Evolutionary conservation across 2,113 vertebrate species (phyloP), one percentile per base, ranked within the genome.

Genomic region (Myiagra hebetior): DNA sequence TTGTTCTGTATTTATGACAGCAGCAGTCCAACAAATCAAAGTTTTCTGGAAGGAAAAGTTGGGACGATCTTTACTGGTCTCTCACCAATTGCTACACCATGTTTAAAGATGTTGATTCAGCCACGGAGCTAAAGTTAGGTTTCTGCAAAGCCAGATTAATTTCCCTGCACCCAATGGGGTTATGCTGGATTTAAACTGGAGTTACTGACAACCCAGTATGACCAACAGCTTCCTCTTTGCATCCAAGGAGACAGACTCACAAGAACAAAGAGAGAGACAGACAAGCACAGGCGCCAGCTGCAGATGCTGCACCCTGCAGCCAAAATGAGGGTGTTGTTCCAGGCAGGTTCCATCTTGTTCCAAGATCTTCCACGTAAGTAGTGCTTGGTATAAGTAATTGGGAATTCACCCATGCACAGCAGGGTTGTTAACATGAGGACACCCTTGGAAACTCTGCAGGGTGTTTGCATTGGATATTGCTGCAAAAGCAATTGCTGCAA

Each of bases 301-400:
- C 73, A 52, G 95, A 86, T 94, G 95, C 79, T 81, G 76, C 70
- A 57, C 90, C 95, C 95, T 82, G 95, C 64, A 95, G 95, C 91
- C 93, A 94, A 92, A 95, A 74, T 87, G 75, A 92, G 85, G 92
- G 88, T 89, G 88, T 33, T 91, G 69, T 92, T 94, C 53, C 65
- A 87, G 88, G 90, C 96, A 96, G 73, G 95, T 56, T 94, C 79
- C 76, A 92, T 94, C 96, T 91, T 96, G 96, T 86, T 96, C 68
- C 91, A 81, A 77, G 93, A 68, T 78, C 76, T 81, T 86, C 68
- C 80, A 67, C 0, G 0, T 85, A 68, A 92, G 82, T 68, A 87
- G 67, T 35, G 42, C 56, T 89, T 64, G 37, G 56, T 86, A 5
- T 49, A 97, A 93, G 62, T 89, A 59, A 88, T 30, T 50, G 47